Evolutionary conservation across 2,113 vertebrate species (phyloP).

Genomic region (Paramisgurnus dabryanus): DNA sequence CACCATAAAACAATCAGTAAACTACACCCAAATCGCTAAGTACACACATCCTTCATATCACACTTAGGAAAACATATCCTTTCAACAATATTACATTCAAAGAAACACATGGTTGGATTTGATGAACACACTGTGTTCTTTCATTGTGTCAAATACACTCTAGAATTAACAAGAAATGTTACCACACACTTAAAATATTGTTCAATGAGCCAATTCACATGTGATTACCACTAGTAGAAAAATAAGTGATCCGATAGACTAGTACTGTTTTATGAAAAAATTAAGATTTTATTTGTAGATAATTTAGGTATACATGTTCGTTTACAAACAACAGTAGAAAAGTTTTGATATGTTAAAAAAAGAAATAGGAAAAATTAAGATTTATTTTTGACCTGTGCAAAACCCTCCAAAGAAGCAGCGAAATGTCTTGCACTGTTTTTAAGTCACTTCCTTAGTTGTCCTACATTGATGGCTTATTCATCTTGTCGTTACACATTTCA

Average conservation of each 20-base stretch:
- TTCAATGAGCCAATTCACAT: too few species aligned
- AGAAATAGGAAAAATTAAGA: not conserved
- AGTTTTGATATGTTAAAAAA: too few species aligned
- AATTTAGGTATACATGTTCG: not conserved
- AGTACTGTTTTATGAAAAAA: not conserved
- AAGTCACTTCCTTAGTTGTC: not conserved
- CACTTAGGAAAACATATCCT: not conserved
- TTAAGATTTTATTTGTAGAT: not conserved
- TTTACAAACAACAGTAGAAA: constrained; percentile 4
- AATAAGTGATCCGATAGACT: not conserved
- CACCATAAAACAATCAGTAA: constrained; percentile 13
- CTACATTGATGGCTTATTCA: not conserved
- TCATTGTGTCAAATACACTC: not conserved
- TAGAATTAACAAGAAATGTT: not conserved
- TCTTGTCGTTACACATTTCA: constrained; percentile 23
- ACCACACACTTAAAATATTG: too few species aligned
- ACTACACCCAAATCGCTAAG: not conserved
- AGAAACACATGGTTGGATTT: too few species aligned
- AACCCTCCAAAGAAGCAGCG: not conserved
- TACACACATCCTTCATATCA: not conserved
- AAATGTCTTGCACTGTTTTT: not conserved
- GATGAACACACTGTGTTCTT: not conserved
- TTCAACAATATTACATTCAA: not conserved
- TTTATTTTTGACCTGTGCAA: not conserved
- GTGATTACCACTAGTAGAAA: too few species aligned